These are phyloP conservation scores for Sycobia sp. DNA, from an alignment of 1,140 invertebrate species.

Conservation along the genomic window DNA sequence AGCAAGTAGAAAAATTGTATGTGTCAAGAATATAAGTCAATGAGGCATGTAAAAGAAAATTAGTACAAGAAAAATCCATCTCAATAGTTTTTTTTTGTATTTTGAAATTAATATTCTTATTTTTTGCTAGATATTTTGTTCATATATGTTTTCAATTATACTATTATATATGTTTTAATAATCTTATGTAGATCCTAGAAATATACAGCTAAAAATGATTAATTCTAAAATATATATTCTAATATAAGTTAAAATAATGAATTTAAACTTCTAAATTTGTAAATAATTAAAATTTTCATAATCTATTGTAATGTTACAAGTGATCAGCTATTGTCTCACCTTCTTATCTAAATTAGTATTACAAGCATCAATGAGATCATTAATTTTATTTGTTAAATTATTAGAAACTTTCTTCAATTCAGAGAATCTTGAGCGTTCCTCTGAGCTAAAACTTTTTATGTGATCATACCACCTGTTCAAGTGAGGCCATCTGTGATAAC, in stretches of 20 bases:
- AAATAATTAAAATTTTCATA: not conserved
- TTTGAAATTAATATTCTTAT: no score
- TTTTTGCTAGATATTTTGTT: no score
- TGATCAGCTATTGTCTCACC: conserved; percentile 48
- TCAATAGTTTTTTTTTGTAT: no score
- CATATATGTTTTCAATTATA: not conserved
- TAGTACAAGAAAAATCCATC: no score
- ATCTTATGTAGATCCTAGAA: no score
- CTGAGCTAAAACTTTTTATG: conserved; percentile 64
- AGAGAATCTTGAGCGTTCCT: conserved; percentile 60
- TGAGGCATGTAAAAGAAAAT: no score
- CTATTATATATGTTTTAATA: not conserved
- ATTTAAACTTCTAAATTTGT: no score
- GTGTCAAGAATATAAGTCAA: no score
- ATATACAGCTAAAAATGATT: no score
- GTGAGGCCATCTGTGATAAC: conserved; percentile 54
- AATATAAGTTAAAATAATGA: no score
- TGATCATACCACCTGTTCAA: conserved; percentile 67
- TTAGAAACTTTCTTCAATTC: conserved; percentile 27
- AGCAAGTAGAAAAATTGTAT: no score
- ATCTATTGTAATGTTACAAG: conserved; percentile 43
- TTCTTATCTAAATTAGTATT: conserved; percentile 44
- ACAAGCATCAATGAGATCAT: conserved; percentile 24
- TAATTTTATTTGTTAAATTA: conserved; percentile 35
- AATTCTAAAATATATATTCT: no score